These are phyloP conservation scores for Chrosomus eos DNA, from an alignment of 2,797 vertebrate species.

Conservation along the genomic window DNA sequence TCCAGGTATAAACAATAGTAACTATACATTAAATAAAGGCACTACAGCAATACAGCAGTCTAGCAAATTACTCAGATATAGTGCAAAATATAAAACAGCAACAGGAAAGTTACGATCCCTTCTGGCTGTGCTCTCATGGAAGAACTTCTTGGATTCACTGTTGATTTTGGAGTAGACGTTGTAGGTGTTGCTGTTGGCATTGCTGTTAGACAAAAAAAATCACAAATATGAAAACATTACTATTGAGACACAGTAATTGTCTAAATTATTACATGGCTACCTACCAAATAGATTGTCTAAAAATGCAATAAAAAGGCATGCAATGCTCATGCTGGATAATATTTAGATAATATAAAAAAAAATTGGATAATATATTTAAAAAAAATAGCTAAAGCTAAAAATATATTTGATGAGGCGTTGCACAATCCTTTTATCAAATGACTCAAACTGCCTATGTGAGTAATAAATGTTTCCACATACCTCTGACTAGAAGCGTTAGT, in stretches of 20 bases:
- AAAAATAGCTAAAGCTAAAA: neutral
- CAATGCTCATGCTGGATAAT: too few relatives aligned
- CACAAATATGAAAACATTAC: neutral
- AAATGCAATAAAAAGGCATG: too few relatives aligned
- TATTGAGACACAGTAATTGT: neutral
- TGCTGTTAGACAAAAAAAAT: neutral
- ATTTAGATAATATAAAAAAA: too few relatives aligned
- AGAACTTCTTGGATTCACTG: neutral
- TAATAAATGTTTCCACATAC: neutral
- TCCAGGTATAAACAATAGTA: too few relatives aligned
- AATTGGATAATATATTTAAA: fast-evolving
- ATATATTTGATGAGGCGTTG: neutral
- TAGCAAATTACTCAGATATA: neutral
- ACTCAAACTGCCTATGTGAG: neutral
- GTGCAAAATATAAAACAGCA: neutral
- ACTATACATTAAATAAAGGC: neutral
- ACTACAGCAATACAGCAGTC: neutral
- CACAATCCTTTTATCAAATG: neutral
- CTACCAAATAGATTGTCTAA: too few relatives aligned
- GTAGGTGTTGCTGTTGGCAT: neutral
- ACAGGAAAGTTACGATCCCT: neutral
- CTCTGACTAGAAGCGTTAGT: neutral
- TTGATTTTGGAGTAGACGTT: neutral
- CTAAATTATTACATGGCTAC: too few relatives aligned
- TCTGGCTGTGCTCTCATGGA: neutral